These are phyloP conservation scores for Lerema accius DNA, from an alignment of 1,140 invertebrate species.

Conservation along the genomic window DNA sequence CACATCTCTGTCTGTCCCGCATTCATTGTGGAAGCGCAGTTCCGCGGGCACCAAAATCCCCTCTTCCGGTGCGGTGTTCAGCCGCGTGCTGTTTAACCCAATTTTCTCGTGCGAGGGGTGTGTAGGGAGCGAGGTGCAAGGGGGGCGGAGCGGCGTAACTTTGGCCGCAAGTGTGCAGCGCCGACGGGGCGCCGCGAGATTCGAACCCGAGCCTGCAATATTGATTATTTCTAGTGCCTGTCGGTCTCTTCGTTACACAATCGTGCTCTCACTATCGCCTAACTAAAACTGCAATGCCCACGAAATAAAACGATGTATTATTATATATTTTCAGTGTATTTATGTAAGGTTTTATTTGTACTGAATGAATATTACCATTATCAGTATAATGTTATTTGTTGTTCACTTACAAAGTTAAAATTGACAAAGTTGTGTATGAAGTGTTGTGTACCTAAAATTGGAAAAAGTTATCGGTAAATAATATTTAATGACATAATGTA, in stretches of 20 bases:
- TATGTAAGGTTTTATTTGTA: too few species aligned
- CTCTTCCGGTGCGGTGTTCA: slow-evolving; percentile 74
- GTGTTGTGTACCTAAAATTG: too few species aligned
- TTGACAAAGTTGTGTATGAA: too few species aligned
- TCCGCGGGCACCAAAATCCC: slow-evolving; percentile 77
- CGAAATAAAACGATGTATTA: neutral
- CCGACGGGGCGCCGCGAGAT: slow-evolving; percentile 68
- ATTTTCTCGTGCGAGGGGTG: slow-evolving; percentile 77
- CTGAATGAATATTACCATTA: too few species aligned
- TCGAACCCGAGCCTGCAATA: slow-evolving; percentile 77
- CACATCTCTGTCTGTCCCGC: slow-evolving; percentile 78
- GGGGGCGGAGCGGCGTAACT: slow-evolving; percentile 62
- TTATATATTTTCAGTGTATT: too few species aligned
- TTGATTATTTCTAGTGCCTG: slow-evolving; percentile 75
- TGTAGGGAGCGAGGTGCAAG: slow-evolving; percentile 59
- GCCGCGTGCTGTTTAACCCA: slow-evolving; percentile 80
- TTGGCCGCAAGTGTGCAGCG: slow-evolving; percentile 76
- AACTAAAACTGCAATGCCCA: neutral
- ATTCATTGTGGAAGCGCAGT: slow-evolving; percentile 76
- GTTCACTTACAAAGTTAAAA: too few species aligned
- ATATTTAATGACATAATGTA: too few species aligned
- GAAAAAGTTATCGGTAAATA: too few species aligned
- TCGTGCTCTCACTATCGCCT: neutral
- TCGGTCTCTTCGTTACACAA: slow-evolving; percentile 15
- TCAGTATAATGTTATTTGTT: too few species aligned